These are phyloP conservation scores for Platalea minor DNA, from an alignment of 2,797 vertebrate genomes.

Conservation along the genomic window DNA sequence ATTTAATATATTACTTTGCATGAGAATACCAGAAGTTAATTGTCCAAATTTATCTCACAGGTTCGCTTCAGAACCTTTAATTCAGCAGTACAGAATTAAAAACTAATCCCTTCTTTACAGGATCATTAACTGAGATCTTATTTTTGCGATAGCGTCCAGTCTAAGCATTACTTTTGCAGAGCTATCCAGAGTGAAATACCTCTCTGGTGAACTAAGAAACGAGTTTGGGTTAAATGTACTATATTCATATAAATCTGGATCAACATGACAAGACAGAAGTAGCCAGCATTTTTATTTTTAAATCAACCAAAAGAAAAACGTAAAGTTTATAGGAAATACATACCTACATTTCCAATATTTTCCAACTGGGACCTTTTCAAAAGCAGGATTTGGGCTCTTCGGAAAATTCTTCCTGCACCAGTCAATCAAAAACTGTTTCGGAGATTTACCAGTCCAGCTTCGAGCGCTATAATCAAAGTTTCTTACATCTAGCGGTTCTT, in stretches of 20 bases:
- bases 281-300: not conserved
- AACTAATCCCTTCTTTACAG: not conserved
- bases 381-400: constrained; percentile 89
- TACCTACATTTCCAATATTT: constrained; percentile 95
- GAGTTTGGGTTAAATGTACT: not conserved
- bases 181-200: not conserved
- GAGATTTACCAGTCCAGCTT: constrained; percentile 99
- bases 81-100: not conserved
- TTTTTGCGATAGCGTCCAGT: not conserved
- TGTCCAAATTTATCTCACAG: not conserved
- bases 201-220: not conserved
- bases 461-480: constrained; percentile 96
- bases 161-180: not conserved
- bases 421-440: constrained; percentile 98
- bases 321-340: constrained; percentile 37
- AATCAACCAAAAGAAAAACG: not conserved
- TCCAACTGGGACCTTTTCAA: constrained; percentile 89
- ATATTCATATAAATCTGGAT: not conserved
- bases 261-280: not conserved
- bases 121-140: not conserved
- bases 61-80: not conserved
- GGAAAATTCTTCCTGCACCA: constrained; percentile 97
- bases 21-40: not conserved
- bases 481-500: constrained; percentile 88
- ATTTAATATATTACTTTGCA: not conserved